phyloP scores from a whole-genome alignment of 2,113 vertebrate genomes.

The Sardina pilchardus region DNA sequence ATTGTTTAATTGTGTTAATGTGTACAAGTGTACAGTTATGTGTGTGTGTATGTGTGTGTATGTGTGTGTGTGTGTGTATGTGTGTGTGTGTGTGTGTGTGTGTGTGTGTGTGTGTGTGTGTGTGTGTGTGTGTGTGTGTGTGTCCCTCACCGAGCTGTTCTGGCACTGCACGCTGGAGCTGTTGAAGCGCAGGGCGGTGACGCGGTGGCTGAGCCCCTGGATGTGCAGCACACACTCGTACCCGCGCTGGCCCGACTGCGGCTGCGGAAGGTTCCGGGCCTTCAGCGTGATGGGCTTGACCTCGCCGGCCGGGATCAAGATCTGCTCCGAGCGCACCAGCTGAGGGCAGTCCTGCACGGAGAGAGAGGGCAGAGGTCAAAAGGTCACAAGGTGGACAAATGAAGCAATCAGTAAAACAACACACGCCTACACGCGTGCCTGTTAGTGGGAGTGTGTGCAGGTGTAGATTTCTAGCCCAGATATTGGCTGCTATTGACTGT shows the following conservation, averaged over 20 bases:
- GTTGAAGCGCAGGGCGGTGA: conserved; percentile 97
- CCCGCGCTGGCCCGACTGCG: conserved; percentile 94
- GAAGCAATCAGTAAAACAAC: background rate
- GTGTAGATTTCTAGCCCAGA: background rate
- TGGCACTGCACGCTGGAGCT: conserved; percentile 99
- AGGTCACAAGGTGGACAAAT: background rate
- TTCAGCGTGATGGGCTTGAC: conserved; percentile 95
- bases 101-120: background rate
- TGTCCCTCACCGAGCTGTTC: conserved; percentile 82
- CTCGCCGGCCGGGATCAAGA: conserved; percentile 94
- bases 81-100: background rate
- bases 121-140: background rate
- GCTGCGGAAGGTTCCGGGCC: conserved; percentile 93
- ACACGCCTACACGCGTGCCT: background rate
- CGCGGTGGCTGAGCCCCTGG: conserved; percentile 85
- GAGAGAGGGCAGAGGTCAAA: conserved; percentile 22
- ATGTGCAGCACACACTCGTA: conserved; percentile 95
- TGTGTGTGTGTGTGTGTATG: background rate
- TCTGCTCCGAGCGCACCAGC: conserved; percentile 90
- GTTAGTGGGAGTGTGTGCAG: background rate
- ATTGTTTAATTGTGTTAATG: too few relatives aligned
- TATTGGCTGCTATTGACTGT: background rate
- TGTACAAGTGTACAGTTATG: background rate
- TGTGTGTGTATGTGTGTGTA: background rate
- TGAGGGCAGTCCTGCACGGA: conserved; percentile 89